A percentile compares a stretch with the other conserved stretches of the same genome.
Evolutionary conservation across 2,113 vertebrate genomes (phyloP).

Genomic region (Pongo pygmaeus): DNA sequence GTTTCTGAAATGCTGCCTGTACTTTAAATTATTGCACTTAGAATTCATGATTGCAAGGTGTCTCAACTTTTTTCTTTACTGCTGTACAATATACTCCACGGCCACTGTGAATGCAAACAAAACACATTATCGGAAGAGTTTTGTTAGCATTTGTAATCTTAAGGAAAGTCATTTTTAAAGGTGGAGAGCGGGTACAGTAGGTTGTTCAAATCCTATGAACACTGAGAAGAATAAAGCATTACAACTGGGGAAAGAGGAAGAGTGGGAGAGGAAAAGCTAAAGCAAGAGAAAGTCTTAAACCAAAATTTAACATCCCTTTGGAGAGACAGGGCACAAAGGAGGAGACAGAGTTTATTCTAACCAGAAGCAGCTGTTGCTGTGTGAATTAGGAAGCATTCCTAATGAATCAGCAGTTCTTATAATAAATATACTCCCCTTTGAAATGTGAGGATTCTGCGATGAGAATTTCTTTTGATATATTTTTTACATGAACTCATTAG

Average conservation of each 20-base stretch:
- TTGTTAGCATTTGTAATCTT: constrained; percentile 49
- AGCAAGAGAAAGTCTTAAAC: constrained; percentile 48
- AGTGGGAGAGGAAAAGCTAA: background rate
- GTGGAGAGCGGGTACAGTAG: background rate
- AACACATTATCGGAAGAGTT: constrained; percentile 57
- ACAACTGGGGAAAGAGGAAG: background rate
- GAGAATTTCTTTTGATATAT: constrained; percentile 83
- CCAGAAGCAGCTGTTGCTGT: constrained; percentile 80
- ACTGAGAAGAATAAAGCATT: constrained; percentile 48
- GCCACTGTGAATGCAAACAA: constrained; percentile 65
- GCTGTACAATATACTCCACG: constrained; percentile 23
- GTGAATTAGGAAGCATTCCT: constrained; percentile 78
- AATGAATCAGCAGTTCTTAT: constrained; percentile 82
- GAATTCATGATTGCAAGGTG: constrained; percentile 50
- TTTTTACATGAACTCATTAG: constrained; percentile 81
- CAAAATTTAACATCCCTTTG: constrained; percentile 65
- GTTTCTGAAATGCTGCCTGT: constrained; percentile 60
- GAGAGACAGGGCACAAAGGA: constrained; percentile 66
- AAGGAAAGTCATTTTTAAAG: constrained; percentile 55
- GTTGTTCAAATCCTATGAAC: constrained; percentile 14
- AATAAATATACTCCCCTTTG: constrained; percentile 83
- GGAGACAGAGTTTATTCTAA: constrained; percentile 71
- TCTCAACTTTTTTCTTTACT: constrained; percentile 60
- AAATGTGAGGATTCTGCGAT: constrained; percentile 82
- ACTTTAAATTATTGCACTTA: constrained; percentile 48